Evolutionary conservation across 2,113 vertebrate genomes (phyloP).

Genomic region (Sminthopsis crassicaudata): DNA sequence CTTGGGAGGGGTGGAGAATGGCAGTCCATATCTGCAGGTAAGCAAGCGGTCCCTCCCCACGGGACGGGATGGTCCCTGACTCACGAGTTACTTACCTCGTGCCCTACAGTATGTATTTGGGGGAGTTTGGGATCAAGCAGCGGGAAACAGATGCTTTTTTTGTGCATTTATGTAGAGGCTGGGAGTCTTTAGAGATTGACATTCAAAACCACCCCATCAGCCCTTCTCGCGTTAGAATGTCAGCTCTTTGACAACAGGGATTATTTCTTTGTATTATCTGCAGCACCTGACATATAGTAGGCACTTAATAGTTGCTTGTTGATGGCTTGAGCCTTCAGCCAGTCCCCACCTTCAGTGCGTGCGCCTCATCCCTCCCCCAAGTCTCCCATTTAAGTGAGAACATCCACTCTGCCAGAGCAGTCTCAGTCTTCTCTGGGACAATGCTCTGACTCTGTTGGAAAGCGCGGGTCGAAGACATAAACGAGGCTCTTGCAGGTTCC

Average conservation of each 20-base stretch:
- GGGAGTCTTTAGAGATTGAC: background rate
- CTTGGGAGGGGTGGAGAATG: conserved; percentile 88
- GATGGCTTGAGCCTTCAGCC: too few species aligned
- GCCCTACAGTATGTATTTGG: background rate
- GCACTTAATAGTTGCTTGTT: background rate
- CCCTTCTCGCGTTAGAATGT: background rate
- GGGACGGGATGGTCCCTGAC: background rate
- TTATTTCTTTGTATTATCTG: background rate
- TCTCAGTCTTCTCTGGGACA: background rate
- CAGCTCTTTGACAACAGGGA: background rate
- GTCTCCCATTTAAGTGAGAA: background rate
- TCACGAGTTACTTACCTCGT: accelerated
- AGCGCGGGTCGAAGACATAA: background rate
- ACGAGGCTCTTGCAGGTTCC: background rate
- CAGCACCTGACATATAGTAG: background rate
- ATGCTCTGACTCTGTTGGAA: background rate
- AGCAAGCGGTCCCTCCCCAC: conserved; percentile 51
- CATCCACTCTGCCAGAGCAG: background rate
- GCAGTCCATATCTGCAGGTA: conserved; percentile 91
- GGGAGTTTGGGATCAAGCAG: background rate
- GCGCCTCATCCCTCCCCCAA: background rate
- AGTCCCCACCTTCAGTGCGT: background rate
- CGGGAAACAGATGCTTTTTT: background rate
- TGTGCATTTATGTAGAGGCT: background rate
- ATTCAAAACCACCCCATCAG: background rate